A percentile compares a stretch with the other conserved stretches of the same genome.
These are phyloP conservation scores for Kradibia gibbosae DNA, from an alignment of 1,140 invertebrate species.

Conservation along the genomic window DNA sequence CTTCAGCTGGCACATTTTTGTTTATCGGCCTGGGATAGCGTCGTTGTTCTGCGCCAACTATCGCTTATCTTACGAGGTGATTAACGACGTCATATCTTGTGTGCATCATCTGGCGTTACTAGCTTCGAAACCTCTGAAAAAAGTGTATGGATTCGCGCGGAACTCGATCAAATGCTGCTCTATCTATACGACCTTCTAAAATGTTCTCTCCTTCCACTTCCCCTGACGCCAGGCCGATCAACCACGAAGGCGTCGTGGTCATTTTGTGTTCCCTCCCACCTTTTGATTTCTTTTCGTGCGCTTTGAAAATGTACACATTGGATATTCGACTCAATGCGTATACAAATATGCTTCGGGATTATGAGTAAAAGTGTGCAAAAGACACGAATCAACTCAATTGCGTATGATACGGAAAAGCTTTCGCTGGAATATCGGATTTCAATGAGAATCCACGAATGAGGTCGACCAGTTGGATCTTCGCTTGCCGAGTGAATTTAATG, in stretches of 20 bases:
- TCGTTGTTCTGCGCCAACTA: neutral
- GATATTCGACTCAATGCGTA: neutral
- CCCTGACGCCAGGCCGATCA: too few relatives aligned
- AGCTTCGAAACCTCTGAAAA: neutral
- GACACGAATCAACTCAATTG: slow-evolving; percentile 1
- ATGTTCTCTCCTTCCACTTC: too few relatives aligned
- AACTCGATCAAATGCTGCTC: slow-evolving; percentile 3
- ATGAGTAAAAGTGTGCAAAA: neutral
- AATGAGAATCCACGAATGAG: slow-evolving; percentile 44
- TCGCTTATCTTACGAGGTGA: slow-evolving; percentile 19
- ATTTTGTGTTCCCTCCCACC: neutral
- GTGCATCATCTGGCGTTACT: neutral
- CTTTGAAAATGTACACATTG: neutral
- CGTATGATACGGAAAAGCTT: neutral
- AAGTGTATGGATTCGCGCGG: neutral
- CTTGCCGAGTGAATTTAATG: neutral
- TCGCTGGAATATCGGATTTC: slow-evolving; percentile 57
- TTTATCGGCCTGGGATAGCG: neutral
- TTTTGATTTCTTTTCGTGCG: neutral
- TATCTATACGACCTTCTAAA: neutral
- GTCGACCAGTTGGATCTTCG: neutral
- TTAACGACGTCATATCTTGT: slow-evolving; percentile 8
- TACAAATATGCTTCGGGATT: neutral
- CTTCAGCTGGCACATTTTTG: neutral
- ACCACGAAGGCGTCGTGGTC: neutral